Conservation (phyloP, 2,113 vertebrate species). For the Zosterops hypoxanthus region DNA sequence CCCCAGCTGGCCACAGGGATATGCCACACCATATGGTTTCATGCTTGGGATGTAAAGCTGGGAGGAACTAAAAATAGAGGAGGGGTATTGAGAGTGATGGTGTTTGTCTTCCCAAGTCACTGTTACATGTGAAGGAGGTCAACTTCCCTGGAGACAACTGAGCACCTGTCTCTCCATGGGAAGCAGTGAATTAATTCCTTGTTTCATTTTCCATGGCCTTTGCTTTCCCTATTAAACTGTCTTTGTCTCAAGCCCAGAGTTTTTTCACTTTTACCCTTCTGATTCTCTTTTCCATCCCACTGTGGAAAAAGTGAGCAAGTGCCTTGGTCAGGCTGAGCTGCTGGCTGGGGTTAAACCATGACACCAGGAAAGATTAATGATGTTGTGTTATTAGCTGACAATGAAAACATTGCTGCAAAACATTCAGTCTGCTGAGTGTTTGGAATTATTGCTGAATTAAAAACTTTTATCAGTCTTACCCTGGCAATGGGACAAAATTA, state of each 20-base stretch:
- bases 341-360: neutral
- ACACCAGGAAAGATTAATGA: neutral
- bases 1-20: neutral
- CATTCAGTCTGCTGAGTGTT: neutral
- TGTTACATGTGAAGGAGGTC: fast-evolving
- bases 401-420: neutral
- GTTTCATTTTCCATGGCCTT: neutral
- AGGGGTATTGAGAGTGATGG: neutral
- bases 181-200: neutral
- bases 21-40: neutral
- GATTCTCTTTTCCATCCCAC: neutral
- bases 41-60: neutral
- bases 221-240: neutral
- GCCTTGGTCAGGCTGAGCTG: neutral
- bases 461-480: neutral
- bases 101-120: neutral
- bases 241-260: neutral
- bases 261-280: neutral
- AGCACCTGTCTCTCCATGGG: neutral
- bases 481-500: neutral
- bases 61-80: fast-evolving
- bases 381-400: neutral
- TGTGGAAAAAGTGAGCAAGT: neutral
- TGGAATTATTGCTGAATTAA: neutral
- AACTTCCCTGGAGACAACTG: neutral